Percentiles rank a stretch among this genome's conserved stretches.
Conservation (phyloP, 1,140 invertebrate genomes). For the Leptestheria dahalacensis region DNA sequence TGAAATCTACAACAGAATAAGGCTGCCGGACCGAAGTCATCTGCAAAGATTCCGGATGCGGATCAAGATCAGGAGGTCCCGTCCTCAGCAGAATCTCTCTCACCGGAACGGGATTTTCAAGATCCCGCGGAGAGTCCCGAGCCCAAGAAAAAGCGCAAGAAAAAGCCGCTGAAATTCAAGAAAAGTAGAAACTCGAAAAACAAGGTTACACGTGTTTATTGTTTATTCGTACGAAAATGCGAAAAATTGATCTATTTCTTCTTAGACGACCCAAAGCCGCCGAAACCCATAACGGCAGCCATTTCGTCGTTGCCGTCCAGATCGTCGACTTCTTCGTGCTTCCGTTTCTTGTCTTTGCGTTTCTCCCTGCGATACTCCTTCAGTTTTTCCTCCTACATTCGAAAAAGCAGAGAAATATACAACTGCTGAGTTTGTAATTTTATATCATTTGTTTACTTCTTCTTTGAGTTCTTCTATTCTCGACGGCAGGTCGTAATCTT, state of each 20-base stretch:
- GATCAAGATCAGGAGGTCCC: not conserved
- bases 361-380: conserved; percentile 85
- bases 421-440: too few species aligned
- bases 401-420: not conserved
- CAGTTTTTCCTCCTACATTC: conserved; percentile 65
- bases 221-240: too few species aligned
- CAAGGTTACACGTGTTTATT: too few species aligned
- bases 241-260: not conserved
- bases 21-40: too few species aligned
- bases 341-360: conserved; percentile 76
- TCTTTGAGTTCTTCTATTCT: conserved; percentile 84
- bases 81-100: not conserved
- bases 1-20: too few species aligned
- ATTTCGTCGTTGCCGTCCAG: conserved; percentile 48
- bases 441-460: conserved; percentile 53
- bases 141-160: not conserved
- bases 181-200: not conserved
- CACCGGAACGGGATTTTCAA: not conserved
- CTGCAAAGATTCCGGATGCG: too few species aligned
- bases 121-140: not conserved
- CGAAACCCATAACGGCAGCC: conserved; percentile 92
- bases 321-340: conserved; percentile 49
- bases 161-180: not conserved
- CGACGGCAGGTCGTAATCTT: conserved; percentile 88
- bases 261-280: conserved; percentile 83